Percentiles rank a stretch among this genome's conserved stretches.
Conservation (phyloP, 2,888 invertebrate genomes). For the Eristalis tenax region DNA sequence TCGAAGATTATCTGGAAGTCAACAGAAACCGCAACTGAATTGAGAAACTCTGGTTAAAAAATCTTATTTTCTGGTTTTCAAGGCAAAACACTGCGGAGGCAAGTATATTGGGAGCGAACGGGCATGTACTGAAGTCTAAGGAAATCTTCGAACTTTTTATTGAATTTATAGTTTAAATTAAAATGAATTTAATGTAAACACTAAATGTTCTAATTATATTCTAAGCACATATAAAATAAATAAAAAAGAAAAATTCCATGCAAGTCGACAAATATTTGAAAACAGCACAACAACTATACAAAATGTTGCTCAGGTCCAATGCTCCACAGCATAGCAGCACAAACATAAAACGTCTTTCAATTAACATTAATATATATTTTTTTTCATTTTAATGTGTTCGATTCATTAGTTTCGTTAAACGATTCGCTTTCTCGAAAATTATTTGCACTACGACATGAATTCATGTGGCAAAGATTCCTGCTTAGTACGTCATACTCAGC, state of each 20-base stretch:
- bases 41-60: no score
- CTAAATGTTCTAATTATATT: no score
- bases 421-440: slow-evolving; percentile 38
- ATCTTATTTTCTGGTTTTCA: no score
- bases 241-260: not conserved
- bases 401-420: slow-evolving; percentile 56
- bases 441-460: slow-evolving; percentile 53
- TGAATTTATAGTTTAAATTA: no score
- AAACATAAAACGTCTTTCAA: slow-evolving; percentile 36
- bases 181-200: no score
- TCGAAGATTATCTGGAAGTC: no score
- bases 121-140: no score
- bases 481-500: not conserved
- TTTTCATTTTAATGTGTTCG: slow-evolving; percentile 46
- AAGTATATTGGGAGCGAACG: no score
- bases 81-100: no score
- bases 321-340: not conserved
- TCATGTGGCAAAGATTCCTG: slow-evolving; percentile 18
- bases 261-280: not conserved
- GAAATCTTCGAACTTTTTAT: no score
- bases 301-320: not conserved
- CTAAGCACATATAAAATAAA: no score
- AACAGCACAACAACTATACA: not conserved
- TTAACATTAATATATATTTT: slow-evolving; percentile 43
- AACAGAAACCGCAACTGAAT: no score